phyloP scores from a whole-genome alignment of 2,113 vertebrate species.

The Myxocyprinus asiaticus region DNA sequence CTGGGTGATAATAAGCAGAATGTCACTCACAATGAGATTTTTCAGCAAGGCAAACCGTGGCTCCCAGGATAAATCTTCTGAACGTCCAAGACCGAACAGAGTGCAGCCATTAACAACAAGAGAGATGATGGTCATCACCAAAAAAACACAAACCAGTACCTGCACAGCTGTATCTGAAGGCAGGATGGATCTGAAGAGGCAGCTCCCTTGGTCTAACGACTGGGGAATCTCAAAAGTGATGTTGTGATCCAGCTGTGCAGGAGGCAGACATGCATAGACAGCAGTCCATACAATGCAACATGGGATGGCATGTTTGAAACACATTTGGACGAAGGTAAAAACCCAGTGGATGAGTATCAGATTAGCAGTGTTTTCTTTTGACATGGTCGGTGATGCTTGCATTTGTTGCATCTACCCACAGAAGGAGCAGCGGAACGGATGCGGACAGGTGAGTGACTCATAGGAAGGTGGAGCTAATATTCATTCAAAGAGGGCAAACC shows the following conservation, averaged over 20 bases:
- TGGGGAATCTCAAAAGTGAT: not conserved
- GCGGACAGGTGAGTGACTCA: too few relatives aligned
- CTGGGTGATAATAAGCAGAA: constrained; percentile 59
- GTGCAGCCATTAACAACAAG: constrained; percentile 51
- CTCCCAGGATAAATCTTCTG: constrained; percentile 62
- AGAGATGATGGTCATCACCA: constrained; percentile 55
- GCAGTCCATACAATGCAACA: not conserved
- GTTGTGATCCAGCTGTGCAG: not conserved
- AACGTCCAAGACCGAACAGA: constrained; percentile 46
- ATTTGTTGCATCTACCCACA: too few relatives aligned
- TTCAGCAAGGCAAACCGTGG: constrained; percentile 62
- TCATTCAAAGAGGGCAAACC: too few relatives aligned
- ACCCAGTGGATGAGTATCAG: too few relatives aligned
- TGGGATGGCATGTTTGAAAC: not conserved
- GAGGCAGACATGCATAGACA: not conserved
- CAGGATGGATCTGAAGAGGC: constrained; percentile 56
- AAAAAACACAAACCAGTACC: constrained; percentile 43
- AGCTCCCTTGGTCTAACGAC: constrained; percentile 11
- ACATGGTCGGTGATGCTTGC: too few relatives aligned
- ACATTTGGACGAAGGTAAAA: not conserved
- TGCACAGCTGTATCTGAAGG: constrained; percentile 29
- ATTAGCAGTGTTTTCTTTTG: too few relatives aligned
- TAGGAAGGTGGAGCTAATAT: too few relatives aligned
- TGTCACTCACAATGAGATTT: constrained; percentile 64
- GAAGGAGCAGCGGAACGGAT: too few relatives aligned